A percentile compares a stretch with the other conserved stretches of the same genome.
Conservation (phyloP, 2,113 vertebrate species). For the Ceyx melanurus region DNA sequence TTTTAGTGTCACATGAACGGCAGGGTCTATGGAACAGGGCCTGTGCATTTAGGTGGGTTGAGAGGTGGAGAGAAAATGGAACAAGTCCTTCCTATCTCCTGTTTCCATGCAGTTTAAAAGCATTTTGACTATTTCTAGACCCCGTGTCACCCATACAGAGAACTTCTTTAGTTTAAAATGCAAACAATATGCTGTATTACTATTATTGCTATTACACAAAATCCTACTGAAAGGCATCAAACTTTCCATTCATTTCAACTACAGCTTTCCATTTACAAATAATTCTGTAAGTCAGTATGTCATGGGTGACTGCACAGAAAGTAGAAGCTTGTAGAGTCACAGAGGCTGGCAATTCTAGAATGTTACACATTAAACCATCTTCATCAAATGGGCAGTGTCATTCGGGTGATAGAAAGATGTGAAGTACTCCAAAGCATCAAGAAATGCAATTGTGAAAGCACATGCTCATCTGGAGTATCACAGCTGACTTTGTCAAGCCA, state of each 20-base stretch:
- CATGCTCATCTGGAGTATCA: not conserved
- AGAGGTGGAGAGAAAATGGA: not conserved
- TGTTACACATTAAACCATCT: not conserved
- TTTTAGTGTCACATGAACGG: slow-evolving; percentile 13
- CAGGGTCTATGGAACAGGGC: not conserved
- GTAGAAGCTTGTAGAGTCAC: not conserved
- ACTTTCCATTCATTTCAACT: not conserved
- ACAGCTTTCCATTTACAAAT: not conserved
- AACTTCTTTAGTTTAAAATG: not conserved
- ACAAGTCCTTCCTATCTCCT: not conserved
- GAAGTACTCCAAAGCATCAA: not conserved
- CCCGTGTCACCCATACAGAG: not conserved
- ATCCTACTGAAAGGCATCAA: not conserved
- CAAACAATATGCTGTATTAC: not conserved
- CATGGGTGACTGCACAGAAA: not conserved
- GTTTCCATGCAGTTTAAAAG: slow-evolving; percentile 5
- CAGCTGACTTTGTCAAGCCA: not conserved
- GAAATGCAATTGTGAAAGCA: not conserved
- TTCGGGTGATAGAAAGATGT: not conserved
- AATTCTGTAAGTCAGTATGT: not conserved
- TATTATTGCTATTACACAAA: not conserved
- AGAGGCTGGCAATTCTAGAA: not conserved
- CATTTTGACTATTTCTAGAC: not conserved
- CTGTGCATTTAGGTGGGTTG: not conserved
- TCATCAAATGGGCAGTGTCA: not conserved